Base-by-base conservation (phyloP, 2,113 vertebrate species). In the Oncorhynchus nerka region DNA sequence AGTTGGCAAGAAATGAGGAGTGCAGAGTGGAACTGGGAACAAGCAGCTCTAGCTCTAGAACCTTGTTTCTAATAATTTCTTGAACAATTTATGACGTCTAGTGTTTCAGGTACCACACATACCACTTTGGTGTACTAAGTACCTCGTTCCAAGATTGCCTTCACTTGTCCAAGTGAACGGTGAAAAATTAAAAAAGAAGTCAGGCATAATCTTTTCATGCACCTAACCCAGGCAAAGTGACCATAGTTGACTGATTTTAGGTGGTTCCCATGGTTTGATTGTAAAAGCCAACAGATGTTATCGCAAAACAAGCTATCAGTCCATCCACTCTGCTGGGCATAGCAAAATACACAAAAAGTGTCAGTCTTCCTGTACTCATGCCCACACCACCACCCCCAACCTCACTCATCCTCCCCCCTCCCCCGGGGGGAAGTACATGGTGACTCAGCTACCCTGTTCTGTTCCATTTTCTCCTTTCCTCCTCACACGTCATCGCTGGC, bases 401-500 rank as follows among this genome's bases (percentile, higher is more conserved):
- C 24, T 15, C 65, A 68, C 68, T 20, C 32, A 26, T 5, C 15
- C 64, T 13, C 24, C 12, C 64, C 26, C 11, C 5, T 66, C 64
- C 5, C 62, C 39, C 9, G 9, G 39, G 39, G 16, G 51, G 51
- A 55, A 4, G 51, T 15, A 5, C 51, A 16, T 16, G 13, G 51
- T 55, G 51, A 28, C 28, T 15, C 65, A 32, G n/a, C n/a, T 12
- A 4, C 65, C 65, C 65, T 26, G 65, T 67, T 15, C 65, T 24
- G 22, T 16, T 15, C 66, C 66, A 68, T 16, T 12, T 19, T 26
- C 55, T 20, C 19, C 55, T 20, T 19, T 57, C 55, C 55, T 57
- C 16, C 20, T 62, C 51, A 62, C 5, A 5, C n/a, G 76, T 90
- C 90, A 88, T 77, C 45, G 1, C 45, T 82, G 85, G 79, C 86